A percentile compares a stretch with the other conserved stretches of the same genome.
phyloP scores from a whole-genome alignment of 1,140 invertebrate genomes.

The Lepidurus packardi region DNA sequence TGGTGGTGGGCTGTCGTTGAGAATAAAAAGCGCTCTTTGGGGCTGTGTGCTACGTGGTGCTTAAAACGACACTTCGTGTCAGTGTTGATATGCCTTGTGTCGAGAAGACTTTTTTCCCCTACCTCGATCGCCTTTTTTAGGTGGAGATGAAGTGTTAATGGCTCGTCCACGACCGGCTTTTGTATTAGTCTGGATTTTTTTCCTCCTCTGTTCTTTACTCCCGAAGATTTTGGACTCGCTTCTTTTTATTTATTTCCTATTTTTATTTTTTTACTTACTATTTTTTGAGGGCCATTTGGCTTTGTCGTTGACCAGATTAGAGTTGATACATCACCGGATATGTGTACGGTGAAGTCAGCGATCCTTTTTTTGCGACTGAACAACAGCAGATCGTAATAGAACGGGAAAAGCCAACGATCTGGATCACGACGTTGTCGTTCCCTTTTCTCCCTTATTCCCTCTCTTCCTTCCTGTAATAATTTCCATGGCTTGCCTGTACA shows the following conservation, averaged over 20 bases:
- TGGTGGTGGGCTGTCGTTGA: no score
- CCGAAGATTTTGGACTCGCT: neutral
- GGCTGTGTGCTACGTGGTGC: no score
- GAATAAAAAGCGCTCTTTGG: no score
- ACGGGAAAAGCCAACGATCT: neutral
- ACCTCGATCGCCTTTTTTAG: neutral
- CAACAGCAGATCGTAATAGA: neutral
- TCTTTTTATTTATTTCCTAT: neutral
- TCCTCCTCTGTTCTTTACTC: neutral
- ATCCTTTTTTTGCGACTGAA: neutral
- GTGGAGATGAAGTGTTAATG: no score
- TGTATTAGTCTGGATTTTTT: neutral
- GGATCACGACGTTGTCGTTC: neutral
- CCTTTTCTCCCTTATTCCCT: neutral
- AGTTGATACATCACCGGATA: neutral
- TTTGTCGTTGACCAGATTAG: constrained; percentile 16
- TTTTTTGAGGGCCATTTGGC: neutral
- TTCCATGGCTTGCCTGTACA: neutral
- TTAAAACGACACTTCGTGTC: no score
- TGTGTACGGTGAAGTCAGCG: neutral
- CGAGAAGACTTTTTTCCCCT: no score
- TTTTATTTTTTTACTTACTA: neutral
- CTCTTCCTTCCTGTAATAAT: constrained; percentile 17
- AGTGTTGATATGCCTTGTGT: no score
- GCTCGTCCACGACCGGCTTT: neutral